Evolutionary conservation across 2,797 vertebrate genomes (phyloP).

Genomic region (Alcedo quadribrachys): DNA sequence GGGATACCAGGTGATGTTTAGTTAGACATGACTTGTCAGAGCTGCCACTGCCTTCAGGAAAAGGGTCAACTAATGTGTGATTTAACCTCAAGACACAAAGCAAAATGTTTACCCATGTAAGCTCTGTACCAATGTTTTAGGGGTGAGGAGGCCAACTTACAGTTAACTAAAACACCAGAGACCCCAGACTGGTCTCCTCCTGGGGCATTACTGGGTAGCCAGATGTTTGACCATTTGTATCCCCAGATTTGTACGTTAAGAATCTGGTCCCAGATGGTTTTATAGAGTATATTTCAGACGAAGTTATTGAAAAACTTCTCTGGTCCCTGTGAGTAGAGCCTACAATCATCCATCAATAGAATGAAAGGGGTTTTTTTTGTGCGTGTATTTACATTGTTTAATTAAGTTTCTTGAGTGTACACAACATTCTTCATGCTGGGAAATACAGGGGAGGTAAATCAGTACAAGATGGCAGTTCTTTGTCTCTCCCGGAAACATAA

Average conservation of each 20-base stretch:
- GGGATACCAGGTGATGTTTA: neutral
- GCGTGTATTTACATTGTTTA: constrained; percentile 56
- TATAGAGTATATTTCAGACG: neutral
- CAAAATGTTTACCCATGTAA: neutral
- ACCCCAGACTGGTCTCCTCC: neutral
- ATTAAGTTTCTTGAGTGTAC: constrained; percentile 59
- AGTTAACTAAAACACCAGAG: neutral
- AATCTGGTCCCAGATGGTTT: neutral
- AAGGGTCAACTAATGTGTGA: neutral
- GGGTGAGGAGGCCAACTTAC: neutral
- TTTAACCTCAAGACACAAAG: neutral
- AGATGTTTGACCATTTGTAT: neutral
- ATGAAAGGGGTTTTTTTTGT: neutral
- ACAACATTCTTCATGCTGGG: constrained; percentile 33
- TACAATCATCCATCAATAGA: neutral
- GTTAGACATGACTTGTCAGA: neutral
- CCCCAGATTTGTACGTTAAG: neutral
- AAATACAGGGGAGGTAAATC: constrained; percentile 60
- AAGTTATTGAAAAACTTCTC: neutral
- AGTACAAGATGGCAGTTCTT: constrained; percentile 46
- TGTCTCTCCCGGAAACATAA: constrained; percentile 61
- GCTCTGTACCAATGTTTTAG: neutral
- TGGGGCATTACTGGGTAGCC: neutral
- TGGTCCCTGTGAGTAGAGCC: neutral
- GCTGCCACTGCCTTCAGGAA: neutral